A percentile compares a stretch with the other conserved stretches of the same genome.
These are phyloP conservation scores for Chrosomus eos DNA, from an alignment of 2,797 vertebrate genomes.

Conservation along the genomic window DNA sequence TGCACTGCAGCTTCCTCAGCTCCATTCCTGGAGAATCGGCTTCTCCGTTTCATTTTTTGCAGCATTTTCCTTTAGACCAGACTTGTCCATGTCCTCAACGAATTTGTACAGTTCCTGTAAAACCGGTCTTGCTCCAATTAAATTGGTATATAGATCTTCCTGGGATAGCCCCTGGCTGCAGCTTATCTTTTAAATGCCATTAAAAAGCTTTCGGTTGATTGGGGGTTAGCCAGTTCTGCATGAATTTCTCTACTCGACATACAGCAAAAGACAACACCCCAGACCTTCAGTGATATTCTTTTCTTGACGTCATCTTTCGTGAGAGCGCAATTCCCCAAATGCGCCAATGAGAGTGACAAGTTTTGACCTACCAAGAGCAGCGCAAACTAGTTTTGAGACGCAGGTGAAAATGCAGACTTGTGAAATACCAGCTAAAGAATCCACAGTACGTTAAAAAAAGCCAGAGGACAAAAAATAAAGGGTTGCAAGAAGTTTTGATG, in stretches of 20 bases:
- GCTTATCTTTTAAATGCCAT: neutral
- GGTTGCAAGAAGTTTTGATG: too few species aligned
- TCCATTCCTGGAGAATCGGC: neutral
- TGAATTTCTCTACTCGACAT: neutral
- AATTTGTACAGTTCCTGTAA: neutral
- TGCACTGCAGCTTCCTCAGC: neutral
- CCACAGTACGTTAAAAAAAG: too few species aligned
- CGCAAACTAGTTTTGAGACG: too few species aligned
- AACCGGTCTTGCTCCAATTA: neutral
- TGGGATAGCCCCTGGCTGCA: neutral
- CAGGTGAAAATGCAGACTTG: too few species aligned
- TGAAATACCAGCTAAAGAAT: too few species aligned
- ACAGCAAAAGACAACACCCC: neutral
- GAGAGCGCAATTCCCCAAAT: too few species aligned
- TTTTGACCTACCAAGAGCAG: too few species aligned
- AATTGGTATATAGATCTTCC: neutral
- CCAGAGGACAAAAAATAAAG: too few species aligned
- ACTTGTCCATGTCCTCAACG: neutral
- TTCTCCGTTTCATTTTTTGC: neutral
- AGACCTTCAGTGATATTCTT: neutral
- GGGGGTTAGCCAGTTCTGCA: neutral
- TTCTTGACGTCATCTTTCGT: neutral
- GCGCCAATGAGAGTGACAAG: too few species aligned
- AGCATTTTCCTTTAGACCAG: neutral
- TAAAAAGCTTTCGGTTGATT: neutral